phyloP scores from a whole-genome alignment of 1,140 invertebrate species.

The Chlorops oryzae region DNA sequence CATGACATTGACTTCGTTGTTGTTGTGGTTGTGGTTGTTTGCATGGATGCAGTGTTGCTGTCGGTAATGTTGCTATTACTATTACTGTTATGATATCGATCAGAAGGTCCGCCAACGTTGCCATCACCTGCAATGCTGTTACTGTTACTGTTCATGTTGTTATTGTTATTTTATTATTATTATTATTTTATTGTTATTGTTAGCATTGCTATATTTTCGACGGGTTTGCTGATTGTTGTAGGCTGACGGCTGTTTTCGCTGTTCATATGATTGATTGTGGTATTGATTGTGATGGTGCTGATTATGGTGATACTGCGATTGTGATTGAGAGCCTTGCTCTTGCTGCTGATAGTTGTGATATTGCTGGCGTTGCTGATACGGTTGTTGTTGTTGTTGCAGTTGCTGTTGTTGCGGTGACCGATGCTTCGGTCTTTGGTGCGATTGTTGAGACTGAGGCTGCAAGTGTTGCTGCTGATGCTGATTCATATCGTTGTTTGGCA shows the following conservation, averaged over 20 bases:
- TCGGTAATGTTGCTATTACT: constrained; percentile 22
- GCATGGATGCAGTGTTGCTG: constrained; percentile 28
- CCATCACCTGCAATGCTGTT: not conserved
- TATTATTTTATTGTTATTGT: not conserved
- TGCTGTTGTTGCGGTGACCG: constrained; percentile 1
- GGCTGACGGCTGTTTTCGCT: constrained; percentile 13
- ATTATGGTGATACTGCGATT: not conserved
- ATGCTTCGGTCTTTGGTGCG: constrained; percentile 2
- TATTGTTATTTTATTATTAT: constrained; percentile 23
- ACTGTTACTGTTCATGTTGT: constrained; percentile 29
- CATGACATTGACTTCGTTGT: constrained; percentile 44
- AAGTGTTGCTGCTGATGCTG: not conserved
- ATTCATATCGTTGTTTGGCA: no score
- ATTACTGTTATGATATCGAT: not conserved
- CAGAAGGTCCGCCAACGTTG: not conserved
- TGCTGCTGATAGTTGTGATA: not conserved
- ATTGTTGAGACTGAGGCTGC: constrained; percentile 4
- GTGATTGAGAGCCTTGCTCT: constrained; percentile 5
- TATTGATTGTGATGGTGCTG: no score
- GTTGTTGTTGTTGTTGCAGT: not conserved
- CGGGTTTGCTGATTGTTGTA: constrained; percentile 19
- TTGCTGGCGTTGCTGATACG: not conserved
- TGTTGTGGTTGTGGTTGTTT: constrained; percentile 39
- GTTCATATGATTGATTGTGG: no score
- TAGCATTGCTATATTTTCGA: constrained; percentile 30